These are phyloP conservation scores for Lasioglossum oenotherae DNA, from an alignment of 2,888 invertebrate genomes.

Conservation along the genomic window DNA sequence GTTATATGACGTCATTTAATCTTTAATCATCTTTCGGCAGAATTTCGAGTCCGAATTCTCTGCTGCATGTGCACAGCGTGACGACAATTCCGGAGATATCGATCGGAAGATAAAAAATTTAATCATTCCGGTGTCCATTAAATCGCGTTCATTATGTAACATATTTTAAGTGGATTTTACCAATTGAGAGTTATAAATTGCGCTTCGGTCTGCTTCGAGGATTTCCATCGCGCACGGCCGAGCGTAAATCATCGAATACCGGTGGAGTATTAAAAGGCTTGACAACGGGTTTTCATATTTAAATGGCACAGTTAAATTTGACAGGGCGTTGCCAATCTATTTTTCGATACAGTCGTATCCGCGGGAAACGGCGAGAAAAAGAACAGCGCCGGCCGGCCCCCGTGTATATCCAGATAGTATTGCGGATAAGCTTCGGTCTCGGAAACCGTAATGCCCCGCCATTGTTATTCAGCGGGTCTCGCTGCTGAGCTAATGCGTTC, in stretches of 20 bases:
- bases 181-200: neutral
- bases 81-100: neutral
- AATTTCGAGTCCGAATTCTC: neutral
- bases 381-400: constrained; percentile 42
- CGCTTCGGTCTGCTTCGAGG: neutral
- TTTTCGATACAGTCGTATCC: constrained; percentile 5
- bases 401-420: constrained; percentile 54
- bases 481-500: constrained; percentile 68
- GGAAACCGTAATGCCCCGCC: constrained; percentile 65
- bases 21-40: neutral
- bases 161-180: constrained; percentile 5
- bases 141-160: neutral
- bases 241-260: neutral
- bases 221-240: neutral
- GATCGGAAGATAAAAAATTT: neutral
- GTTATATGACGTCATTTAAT: neutral
- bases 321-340: constrained; percentile 27
- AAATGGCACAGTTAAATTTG: constrained; percentile 14
- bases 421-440: constrained; percentile 66
- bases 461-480: constrained; percentile 75
- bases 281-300: neutral
- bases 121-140: neutral
- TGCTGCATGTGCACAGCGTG: neutral
- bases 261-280: neutral
- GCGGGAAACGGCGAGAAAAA: constrained; percentile 37